Percentiles rank a stretch among this genome's conserved stretches.
Evolutionary conservation across 92 coral and sea anemone species (phyloP).

Genomic region (Micromussa lordhowensis): DNA sequence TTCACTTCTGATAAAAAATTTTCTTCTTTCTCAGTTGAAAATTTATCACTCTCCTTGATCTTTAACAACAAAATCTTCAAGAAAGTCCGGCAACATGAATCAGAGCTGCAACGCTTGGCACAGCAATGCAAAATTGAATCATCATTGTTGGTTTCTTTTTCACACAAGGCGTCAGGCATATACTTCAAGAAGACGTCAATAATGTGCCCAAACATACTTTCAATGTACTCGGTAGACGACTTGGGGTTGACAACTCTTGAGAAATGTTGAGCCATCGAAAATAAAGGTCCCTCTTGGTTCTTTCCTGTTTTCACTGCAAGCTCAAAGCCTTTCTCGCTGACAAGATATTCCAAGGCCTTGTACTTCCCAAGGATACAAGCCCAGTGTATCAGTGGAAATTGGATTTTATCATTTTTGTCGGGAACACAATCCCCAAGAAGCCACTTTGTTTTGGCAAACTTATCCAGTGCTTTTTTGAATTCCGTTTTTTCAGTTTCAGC

Average conservation of each 20-base stretch:
- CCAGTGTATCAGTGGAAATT: constrained; percentile 71
- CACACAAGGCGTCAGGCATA: constrained; percentile 19
- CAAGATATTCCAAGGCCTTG: constrained; percentile 21
- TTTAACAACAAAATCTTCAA: constrained; percentile 16
- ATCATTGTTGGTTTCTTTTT: constrained; percentile 3
- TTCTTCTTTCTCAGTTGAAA: constrained; percentile 11
- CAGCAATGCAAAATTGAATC: constrained; percentile 44
- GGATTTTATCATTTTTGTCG: constrained; percentile 48
- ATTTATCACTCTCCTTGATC: constrained; percentile 14
- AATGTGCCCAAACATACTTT: constrained; percentile 18
- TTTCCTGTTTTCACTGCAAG: constrained; percentile 9
- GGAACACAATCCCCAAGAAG: constrained; percentile 43
- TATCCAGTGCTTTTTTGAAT: constrained; percentile 41
- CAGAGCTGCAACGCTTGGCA: constrained; percentile 10
- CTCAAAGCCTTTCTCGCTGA: constrained; percentile 28
- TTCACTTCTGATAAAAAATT: constrained; percentile 16
- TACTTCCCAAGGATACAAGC: constrained; percentile 67
- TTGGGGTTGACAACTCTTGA: constrained; percentile 3
- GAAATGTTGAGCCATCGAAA: constrained; percentile 30
- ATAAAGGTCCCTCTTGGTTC: constrained; percentile 20
- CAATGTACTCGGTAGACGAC: background rate
- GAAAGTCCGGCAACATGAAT: constrained; percentile 6
- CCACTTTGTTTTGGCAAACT: constrained; percentile 53
- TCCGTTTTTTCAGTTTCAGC: constrained; percentile 32
- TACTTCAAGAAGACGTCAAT: constrained; percentile 26